phyloP scores from a whole-genome alignment of 2,113 vertebrate species.

The Laterallus jamaicensis region DNA sequence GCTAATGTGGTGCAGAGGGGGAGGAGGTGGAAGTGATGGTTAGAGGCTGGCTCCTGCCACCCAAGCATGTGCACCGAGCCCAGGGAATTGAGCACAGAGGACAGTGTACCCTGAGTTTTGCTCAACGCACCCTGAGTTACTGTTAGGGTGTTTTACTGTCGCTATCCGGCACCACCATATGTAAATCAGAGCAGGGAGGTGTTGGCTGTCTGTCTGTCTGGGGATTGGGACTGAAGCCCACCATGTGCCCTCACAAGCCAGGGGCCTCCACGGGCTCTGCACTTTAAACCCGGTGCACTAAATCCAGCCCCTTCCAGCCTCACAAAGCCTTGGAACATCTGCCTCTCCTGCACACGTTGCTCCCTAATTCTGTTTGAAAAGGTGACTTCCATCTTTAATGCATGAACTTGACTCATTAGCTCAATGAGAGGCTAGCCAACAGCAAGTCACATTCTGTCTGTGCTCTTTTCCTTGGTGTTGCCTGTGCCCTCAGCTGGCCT shows the following conservation, averaged over 20 bases:
- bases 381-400: neutral
- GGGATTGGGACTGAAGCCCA: neutral
- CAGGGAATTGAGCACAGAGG: neutral
- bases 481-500: neutral
- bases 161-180: accelerated
- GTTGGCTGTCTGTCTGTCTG: neutral
- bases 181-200: neutral
- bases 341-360: neutral
- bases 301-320: neutral
- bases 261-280: neutral
- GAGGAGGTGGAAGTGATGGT: neutral
- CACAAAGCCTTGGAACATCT: neutral
- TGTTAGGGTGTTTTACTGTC: neutral
- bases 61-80: accelerated
- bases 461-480: neutral
- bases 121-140: neutral
- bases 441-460: neutral
- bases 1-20: conserved; percentile 66
- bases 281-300: neutral
- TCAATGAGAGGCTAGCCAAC: neutral
- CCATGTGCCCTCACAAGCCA: neutral
- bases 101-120: neutral
- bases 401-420: neutral
- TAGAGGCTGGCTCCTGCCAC: neutral
- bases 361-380: neutral